A percentile compares a stretch with the other conserved stretches of the same genome.
phyloP scores from a whole-genome alignment of 2,888 invertebrate species.

The Eumacrocentrus americanus region DNA sequence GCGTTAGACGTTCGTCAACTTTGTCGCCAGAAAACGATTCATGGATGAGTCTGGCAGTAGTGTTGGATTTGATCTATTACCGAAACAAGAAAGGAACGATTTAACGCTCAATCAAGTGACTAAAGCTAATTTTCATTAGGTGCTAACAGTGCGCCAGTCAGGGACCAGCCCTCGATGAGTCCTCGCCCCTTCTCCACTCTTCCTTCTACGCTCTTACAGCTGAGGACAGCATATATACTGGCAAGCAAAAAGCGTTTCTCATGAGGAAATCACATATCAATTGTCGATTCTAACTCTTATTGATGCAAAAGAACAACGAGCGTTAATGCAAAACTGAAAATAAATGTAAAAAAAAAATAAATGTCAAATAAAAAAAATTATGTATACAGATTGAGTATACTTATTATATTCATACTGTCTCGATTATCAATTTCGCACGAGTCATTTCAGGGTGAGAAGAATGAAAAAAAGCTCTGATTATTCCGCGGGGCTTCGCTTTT shows the following conservation, averaged over 20 bases:
- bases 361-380: constrained; percentile 17
- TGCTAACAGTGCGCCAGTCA: constrained; percentile 54
- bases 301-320: not conserved
- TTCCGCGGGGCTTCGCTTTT: constrained; percentile 36
- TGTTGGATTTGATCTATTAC: constrained; percentile 44
- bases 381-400: constrained; percentile 10
- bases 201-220: constrained; percentile 32
- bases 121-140: constrained; percentile 62
- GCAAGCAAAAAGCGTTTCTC: not conserved
- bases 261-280: constrained; percentile 3
- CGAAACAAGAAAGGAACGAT: constrained; percentile 60
- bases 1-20: constrained; percentile 16
- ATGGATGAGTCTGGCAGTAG: constrained; percentile 3
- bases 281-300: constrained; percentile 19
- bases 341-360: not conserved
- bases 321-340: not conserved
- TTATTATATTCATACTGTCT: constrained; percentile 28
- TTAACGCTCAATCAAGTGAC: constrained; percentile 61
- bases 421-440: constrained; percentile 54
- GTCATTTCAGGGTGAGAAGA: constrained; percentile 46
- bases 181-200: constrained; percentile 27
- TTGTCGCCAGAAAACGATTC: not conserved
- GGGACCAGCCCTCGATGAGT: constrained; percentile 32
- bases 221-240: constrained; percentile 33
- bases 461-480: constrained; percentile 43